Evolutionary conservation across 2,888 invertebrate genomes (phyloP).

Genomic region (Brachyptera putata): DNA sequence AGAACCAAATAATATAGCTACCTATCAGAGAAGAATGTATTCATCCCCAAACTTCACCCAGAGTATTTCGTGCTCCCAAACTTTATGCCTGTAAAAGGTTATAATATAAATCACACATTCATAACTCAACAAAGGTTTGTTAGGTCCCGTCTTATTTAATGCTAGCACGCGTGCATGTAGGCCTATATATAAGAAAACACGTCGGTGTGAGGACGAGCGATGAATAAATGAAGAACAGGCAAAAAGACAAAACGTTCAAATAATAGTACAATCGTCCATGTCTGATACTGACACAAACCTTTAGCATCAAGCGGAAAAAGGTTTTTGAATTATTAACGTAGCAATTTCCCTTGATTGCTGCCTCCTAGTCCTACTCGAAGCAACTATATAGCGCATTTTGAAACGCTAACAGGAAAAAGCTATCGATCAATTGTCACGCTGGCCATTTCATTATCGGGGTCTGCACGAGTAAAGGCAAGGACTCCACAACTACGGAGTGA

Average conservation of each 20-base stretch:
- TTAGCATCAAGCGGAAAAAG: neutral
- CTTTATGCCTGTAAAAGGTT: too few relatives aligned
- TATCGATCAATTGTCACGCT: slow-evolving; percentile 19
- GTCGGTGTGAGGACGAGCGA: neutral
- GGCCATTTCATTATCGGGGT: slow-evolving; percentile 18
- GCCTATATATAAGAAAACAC: too few relatives aligned
- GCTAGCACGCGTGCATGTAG: too few relatives aligned
- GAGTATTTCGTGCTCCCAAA: too few relatives aligned
- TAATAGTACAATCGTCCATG: neutral
- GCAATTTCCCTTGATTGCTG: slow-evolving; percentile 28
- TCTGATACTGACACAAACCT: neutral
- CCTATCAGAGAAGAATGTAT: too few relatives aligned
- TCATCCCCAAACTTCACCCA: too few relatives aligned
- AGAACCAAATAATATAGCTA: too few relatives aligned
- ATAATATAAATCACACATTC: too few relatives aligned
- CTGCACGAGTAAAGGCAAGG: neutral
- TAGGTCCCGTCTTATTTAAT: too few relatives aligned
- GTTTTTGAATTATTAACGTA: slow-evolving; percentile 27
- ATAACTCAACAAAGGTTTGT: too few relatives aligned
- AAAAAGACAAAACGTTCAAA: neutral
- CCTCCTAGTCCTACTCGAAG: too few relatives aligned
- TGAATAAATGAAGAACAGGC: neutral
- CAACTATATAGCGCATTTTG: neutral
- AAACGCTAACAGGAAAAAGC: slow-evolving; percentile 8
- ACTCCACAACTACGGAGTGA: neutral